Conservation (phyloP, 2,888 invertebrate genomes). For the Acanthopleura granulata region DNA sequence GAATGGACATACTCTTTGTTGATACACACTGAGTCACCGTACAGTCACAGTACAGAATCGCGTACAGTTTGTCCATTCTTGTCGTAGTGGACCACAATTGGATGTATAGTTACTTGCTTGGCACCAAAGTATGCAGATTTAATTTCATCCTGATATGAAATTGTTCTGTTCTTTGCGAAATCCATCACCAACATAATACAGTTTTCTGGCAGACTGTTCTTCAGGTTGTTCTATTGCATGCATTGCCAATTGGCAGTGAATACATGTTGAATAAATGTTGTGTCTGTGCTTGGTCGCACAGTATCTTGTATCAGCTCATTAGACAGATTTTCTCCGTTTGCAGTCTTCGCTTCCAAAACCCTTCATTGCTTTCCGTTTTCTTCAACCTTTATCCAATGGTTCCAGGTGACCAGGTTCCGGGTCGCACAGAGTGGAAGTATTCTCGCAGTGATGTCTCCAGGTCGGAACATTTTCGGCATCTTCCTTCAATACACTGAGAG, state of each 20-base stretch:
- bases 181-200: conserved; percentile 69
- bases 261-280: conserved; percentile 27
- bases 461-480: conserved; percentile 29
- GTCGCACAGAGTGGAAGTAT: conserved; percentile 24
- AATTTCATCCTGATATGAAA: conserved; percentile 32
- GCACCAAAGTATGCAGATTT: conserved; percentile 30
- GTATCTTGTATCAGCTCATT: conserved; percentile 26
- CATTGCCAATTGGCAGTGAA: conserved; percentile 32
- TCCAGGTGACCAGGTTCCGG: conserved; percentile 30
- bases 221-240: conserved; percentile 28
- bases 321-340: conserved; percentile 24
- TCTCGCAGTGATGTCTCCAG: conserved; percentile 23
- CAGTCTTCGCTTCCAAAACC: conserved; percentile 27
- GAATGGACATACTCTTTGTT: conserved; percentile 26
- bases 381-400: conserved; percentile 25
- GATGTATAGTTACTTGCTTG: conserved; percentile 22
- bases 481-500: conserved; percentile 29
- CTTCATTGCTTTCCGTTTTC: conserved; percentile 15
- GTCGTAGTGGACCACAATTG: conserved; percentile 29
- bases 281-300: neutral
- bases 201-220: conserved; percentile 26
- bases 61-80: conserved; percentile 22
- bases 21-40: conserved; percentile 30
- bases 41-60: conserved; percentile 28
- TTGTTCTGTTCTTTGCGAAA: conserved; percentile 72